Percentiles rank a stretch among this genome's conserved stretches.
Conservation (phyloP, 2,113 vertebrate genomes). For the Rhinolophus sinicus region DNA sequence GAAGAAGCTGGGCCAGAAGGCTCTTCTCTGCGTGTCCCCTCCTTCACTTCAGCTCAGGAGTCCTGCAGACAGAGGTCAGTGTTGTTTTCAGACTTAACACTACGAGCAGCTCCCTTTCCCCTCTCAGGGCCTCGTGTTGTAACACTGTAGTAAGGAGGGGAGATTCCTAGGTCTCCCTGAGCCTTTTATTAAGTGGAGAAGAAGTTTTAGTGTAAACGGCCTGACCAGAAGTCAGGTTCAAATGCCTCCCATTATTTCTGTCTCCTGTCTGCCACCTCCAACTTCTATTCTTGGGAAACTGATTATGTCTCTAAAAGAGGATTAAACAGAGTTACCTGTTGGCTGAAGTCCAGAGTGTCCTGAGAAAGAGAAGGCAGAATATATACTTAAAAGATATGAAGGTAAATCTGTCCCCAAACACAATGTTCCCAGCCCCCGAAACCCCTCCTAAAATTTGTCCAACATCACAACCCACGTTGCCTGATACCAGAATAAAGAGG, state of each 20-base stretch:
- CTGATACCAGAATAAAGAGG: fast-evolving
- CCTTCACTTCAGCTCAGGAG: constrained; percentile 32
- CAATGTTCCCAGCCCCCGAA: fast-evolving
- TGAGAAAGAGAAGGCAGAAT: neutral
- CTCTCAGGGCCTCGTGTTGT: fast-evolving
- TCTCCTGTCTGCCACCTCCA: fast-evolving
- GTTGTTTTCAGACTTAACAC: neutral
- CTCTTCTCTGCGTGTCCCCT: neutral
- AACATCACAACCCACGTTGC: fast-evolving
- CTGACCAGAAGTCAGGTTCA: neutral
- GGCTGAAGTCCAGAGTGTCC: constrained; percentile 38
- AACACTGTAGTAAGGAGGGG: fast-evolving
- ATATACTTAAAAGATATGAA: neutral
- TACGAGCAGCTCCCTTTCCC: neutral
- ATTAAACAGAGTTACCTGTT: neutral
- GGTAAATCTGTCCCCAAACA: neutral
- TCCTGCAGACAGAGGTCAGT: constrained; percentile 2
- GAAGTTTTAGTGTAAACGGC: neutral
- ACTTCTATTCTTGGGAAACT: fast-evolving
- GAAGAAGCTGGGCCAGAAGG: neutral
- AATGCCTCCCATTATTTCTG: neutral
- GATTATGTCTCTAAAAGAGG: neutral
- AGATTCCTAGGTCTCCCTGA: fast-evolving
- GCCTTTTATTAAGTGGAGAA: neutral
- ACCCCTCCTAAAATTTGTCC: neutral